phyloP scores from a whole-genome alignment of 2,797 vertebrate species.

The Helicolenus hilgendorfi region DNA sequence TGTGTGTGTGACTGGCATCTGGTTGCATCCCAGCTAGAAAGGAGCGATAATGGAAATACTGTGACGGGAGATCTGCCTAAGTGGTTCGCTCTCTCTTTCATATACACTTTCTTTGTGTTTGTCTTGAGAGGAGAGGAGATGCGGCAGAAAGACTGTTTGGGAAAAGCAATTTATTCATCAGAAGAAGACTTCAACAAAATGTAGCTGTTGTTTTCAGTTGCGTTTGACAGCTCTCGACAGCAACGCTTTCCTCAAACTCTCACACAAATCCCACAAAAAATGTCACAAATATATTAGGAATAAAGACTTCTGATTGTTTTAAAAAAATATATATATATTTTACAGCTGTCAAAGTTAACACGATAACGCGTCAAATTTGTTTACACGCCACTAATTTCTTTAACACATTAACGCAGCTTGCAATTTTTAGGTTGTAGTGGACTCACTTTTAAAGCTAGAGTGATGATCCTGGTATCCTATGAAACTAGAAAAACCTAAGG shows the following conservation, averaged over 20 bases:
- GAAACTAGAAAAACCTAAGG: too few species aligned
- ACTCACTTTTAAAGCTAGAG: too few species aligned
- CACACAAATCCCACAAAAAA: background rate
- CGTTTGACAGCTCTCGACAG: background rate
- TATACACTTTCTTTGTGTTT: conserved; percentile 24
- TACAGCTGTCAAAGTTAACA: too few species aligned
- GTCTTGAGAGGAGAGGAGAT: conserved; percentile 10
- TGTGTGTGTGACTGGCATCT: conserved; percentile 80
- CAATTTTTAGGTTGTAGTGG: too few species aligned
- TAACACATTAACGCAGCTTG: too few species aligned
- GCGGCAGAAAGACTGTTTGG: background rate
- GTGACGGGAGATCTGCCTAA: conserved; percentile 80
- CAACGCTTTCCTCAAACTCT: background rate
- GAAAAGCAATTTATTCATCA: background rate
- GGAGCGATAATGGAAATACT: conserved; percentile 92
- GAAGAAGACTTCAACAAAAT: background rate
- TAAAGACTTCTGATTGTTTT: background rate
- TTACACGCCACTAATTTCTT: too few species aligned
- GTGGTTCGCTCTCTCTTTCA: conserved; percentile 72
- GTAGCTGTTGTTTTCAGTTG: background rate
- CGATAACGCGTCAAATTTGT: too few species aligned
- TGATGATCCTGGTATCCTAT: too few species aligned
- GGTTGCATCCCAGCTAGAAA: conserved; percentile 87
- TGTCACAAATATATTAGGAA: background rate
- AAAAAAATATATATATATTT: too few species aligned